A percentile compares a stretch with the other conserved stretches of the same genome.
Conservation (phyloP, 2,888 invertebrate species). For the Vannuccia rotundouncinata region DNA sequence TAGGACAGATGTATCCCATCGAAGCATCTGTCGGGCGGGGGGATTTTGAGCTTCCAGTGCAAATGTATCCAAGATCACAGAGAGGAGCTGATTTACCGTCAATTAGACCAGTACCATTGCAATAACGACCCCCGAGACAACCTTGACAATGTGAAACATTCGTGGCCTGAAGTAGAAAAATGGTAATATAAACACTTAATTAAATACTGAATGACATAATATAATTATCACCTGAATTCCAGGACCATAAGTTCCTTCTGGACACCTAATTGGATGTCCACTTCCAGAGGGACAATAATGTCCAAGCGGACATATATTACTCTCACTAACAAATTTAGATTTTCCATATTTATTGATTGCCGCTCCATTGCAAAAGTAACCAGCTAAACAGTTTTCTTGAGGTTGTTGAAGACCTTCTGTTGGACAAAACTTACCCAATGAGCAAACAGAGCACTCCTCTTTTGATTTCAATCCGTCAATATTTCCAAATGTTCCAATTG, state of each 20-base stretch:
- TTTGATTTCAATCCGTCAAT: slow-evolving; percentile 42
- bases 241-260: slow-evolving; percentile 48
- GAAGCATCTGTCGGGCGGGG: slow-evolving; percentile 46
- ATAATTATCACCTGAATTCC: slow-evolving; percentile 44
- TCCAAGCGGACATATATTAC: slow-evolving; percentile 50
- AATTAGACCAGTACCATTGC: slow-evolving; percentile 49
- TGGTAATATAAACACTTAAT: no score
- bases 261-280: slow-evolving; percentile 48
- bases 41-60: slow-evolving; percentile 48
- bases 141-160: slow-evolving; percentile 46
- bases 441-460: slow-evolving; percentile 48
- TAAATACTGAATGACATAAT: no score
- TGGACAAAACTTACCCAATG: slow-evolving; percentile 50
- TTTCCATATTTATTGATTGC: slow-evolving; percentile 41
- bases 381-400: slow-evolving; percentile 49
- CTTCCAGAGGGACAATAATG: slow-evolving; percentile 50
- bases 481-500: slow-evolving; percentile 48
- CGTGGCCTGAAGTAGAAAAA: slow-evolving; percentile 32
- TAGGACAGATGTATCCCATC: slow-evolving; percentile 49
- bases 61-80: slow-evolving; percentile 47
- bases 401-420: slow-evolving; percentile 46
- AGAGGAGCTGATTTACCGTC: slow-evolving; percentile 45
- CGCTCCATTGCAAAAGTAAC: slow-evolving; percentile 47
- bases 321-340: slow-evolving; percentile 45
- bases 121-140: slow-evolving; percentile 51